These are phyloP conservation scores for Argyrosomus regius DNA, from an alignment of 2,797 vertebrate species.

Conservation along the genomic window DNA sequence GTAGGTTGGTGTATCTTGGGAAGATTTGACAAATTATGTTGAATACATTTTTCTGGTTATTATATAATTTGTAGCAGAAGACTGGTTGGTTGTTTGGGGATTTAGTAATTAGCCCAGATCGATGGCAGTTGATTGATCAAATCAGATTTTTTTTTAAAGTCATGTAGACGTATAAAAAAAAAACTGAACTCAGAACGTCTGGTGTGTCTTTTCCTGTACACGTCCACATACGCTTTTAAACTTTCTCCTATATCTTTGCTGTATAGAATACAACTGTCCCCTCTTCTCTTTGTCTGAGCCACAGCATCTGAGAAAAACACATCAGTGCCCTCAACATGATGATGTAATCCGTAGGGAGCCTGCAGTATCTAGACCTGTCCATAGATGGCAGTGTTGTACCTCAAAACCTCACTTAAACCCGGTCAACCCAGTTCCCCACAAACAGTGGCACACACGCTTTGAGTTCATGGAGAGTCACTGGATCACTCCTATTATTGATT, in stretches of 20 bases:
- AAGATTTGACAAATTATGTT: neutral
- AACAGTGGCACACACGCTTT: slow-evolving; percentile 56
- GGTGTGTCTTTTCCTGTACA: neutral
- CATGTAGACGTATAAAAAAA: too few relatives aligned
- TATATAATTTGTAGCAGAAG: neutral
- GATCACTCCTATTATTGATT: slow-evolving; percentile 79
- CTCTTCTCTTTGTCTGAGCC: slow-evolving; percentile 80
- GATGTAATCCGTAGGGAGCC: slow-evolving; percentile 77
- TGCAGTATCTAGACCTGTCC: slow-evolving; percentile 19
- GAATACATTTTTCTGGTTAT: neutral
- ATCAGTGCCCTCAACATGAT: slow-evolving; percentile 71
- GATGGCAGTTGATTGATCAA: neutral
- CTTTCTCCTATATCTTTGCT: neutral
- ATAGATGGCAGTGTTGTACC: slow-evolving; percentile 83
- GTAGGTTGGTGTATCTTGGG: neutral
- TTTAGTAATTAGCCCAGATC: neutral
- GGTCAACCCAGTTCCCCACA: slow-evolving; percentile 80
- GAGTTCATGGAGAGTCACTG: slow-evolving; percentile 80
- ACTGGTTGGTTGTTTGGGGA: neutral
- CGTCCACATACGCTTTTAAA: neutral
- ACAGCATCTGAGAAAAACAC: slow-evolving; percentile 74
- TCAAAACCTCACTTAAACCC: slow-evolving; percentile 44
- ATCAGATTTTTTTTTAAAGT: neutral
- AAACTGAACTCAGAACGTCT: neutral
- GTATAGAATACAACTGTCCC: slow-evolving; percentile 4